Conservation (phyloP, 2,113 vertebrate species). For the Crotophaga sulcirostris region DNA sequence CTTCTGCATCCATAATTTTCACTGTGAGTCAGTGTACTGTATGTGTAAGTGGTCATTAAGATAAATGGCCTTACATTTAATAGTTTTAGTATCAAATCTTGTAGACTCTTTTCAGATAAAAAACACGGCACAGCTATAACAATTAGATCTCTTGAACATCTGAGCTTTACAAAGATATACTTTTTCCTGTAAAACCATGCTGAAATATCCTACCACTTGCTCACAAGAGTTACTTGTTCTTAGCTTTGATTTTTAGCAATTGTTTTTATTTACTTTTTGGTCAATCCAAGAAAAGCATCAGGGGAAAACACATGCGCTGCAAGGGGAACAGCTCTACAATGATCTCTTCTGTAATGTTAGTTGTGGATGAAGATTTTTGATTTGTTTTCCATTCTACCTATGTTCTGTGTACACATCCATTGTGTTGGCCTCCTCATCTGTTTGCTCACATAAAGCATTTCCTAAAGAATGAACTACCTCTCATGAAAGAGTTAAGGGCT, state of each 20-base stretch:
- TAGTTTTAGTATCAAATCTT: not conserved
- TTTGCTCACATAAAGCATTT: not conserved
- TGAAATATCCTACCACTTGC: not conserved
- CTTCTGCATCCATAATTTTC: not conserved
- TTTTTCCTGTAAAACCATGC: not conserved
- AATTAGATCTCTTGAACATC: not conserved
- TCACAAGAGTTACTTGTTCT: not conserved
- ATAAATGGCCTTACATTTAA: not conserved
- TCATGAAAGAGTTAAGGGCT: not conserved
- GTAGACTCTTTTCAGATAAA: not conserved
- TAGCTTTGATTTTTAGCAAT: not conserved
- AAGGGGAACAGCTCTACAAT: not conserved
- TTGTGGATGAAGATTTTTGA: not conserved
- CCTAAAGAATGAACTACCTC: not conserved
- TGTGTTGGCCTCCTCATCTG: not conserved
- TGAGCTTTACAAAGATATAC: not conserved
- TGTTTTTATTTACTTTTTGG: not conserved
- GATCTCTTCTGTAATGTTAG: not conserved
- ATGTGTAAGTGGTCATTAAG: not conserved
- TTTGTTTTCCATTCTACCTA: not conserved
- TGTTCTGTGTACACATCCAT: not conserved
- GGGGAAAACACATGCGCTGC: not conserved
- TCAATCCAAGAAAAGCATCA: not conserved
- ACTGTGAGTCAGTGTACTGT: not conserved
- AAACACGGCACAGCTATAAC: accelerated